Evolutionary conservation across 2,797 vertebrate genomes (phyloP), one percentile per base, ranked within the genome.

Genomic region (Fundulus diaphanus): DNA sequence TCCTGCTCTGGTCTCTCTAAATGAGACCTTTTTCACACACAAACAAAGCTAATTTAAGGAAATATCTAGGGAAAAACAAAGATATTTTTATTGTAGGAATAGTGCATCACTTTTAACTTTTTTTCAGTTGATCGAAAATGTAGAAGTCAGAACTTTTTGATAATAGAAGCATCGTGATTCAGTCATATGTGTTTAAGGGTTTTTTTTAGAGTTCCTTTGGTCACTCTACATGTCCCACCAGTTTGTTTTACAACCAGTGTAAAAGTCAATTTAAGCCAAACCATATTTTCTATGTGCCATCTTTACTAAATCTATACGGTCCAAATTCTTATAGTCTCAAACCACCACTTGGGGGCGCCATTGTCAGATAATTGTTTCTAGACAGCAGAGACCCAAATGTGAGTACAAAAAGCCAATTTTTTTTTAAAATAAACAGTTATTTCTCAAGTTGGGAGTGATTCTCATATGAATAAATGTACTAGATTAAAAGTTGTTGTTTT

Each of bases 1-100:
- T 85, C 66, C 63, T 40, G 77, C 40, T 77, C 37, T 61, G 59
- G 27, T 76, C 42, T 40, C 7, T 59, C 24, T 1, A 44, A 51
- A 67, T 37, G 46, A 69, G 37, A 78, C 11, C 67, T 59, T 68
- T 75, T 42, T 33, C 15, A 59, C 5, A 65, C 11, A n/a, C 9
- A 9, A 0, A 61, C 37, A 15, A 42, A 5, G 24, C 22, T 42
- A 15, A 65, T 15, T 37, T n/a, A 65, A 65, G 12, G 5, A 42
- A 4, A 15, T 40, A 22, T 6, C 37, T 40, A n/a, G 22, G 5
- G 27, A n/a, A 24, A 13, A 12, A n/a, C 13, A 65, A 20, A 37
- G 20, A 42, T n/a, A n/a, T n/a, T n/a, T 42, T 65, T 42, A 3
- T n/a, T 65, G 35, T 2, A 65, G 12, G 63, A n/a, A 12, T 13